Evolutionary conservation across 2,113 vertebrate genomes (phyloP), one percentile per base, ranked within the genome.

Genomic region (Sylvilagus bachmani): DNA sequence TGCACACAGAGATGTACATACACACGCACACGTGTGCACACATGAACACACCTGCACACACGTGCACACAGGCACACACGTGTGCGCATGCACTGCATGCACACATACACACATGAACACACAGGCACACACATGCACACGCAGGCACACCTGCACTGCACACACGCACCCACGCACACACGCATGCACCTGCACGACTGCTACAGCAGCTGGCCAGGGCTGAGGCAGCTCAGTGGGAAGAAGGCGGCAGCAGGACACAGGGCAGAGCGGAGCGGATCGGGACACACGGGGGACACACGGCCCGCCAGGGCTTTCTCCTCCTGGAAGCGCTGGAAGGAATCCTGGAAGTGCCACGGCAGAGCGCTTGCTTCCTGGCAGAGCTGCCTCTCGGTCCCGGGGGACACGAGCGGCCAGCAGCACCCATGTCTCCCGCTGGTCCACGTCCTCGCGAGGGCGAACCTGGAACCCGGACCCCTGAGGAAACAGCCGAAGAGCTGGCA

Each of bases 241-340:
- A 44, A 44, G 44, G 44, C 44, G 44, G 44, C 44, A 44, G 44
- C 44, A 44, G 44, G 53, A 49, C 12, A 22, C 51, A 36, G 77
- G 55, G 70, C 1, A 24, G 13, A 0, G 55, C 94, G 78, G 80
- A 82, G 17, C 66, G 80, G 64, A 53, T 19, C 55, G 55, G 14
- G 55, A 44, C 44, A 44, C 44, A 69, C 4, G 38, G 53, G 38
- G 55, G 79, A 78, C 7, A 69, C 24, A 74, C 66, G 77, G 38
- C 44, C 80, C 44, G 49, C 6, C 70, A 77, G 55, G 33, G 53
- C 10, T 92, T 91, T 85, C 86, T 89, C 91, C 91, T 89, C 38
- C 74, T 27, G 33, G 70, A 86, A 70, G 92, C 36, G 9, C 36
- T 83, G 92, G 71, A 86, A 33, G 31, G 38, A 71, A 70, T 58